phyloP scores from a whole-genome alignment of 1,140 invertebrate genomes.

The Neodiprion fabricii region DNA sequence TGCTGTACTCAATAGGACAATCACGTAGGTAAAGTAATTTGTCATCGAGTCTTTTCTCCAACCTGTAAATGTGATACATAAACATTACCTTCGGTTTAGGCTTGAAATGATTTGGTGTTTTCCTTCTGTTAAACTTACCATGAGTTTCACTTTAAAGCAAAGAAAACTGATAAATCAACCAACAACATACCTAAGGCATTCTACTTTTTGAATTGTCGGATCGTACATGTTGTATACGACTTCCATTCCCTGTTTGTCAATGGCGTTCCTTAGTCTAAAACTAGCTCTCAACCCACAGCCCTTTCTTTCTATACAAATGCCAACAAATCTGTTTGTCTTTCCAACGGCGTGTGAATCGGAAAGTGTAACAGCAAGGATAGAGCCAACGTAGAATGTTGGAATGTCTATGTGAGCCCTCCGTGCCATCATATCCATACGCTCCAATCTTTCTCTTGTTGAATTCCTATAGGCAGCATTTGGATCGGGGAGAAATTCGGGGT shows the following conservation, averaged over 20 bases:
- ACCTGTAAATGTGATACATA: slow-evolving; percentile 68
- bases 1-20: slow-evolving; percentile 91
- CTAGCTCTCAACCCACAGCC: slow-evolving; percentile 81
- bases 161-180: slow-evolving; percentile 3
- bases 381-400: slow-evolving; percentile 98
- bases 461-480: slow-evolving; percentile 82
- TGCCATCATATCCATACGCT: slow-evolving; percentile 91
- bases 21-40: slow-evolving; percentile 91
- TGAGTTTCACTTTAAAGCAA: slow-evolving; percentile 11
- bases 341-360: slow-evolving; percentile 86
- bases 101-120: slow-evolving; percentile 2
- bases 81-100: slow-evolving; percentile 16
- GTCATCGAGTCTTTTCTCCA: slow-evolving; percentile 95
- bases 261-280: slow-evolving; percentile 91
- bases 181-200: slow-evolving; percentile 60
- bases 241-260: slow-evolving; percentile 91
- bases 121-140: slow-evolving; percentile 8
- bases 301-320: slow-evolving; percentile 91
- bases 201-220: slow-evolving; percentile 88
- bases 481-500: slow-evolving; percentile 95
- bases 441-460: slow-evolving; percentile 83
- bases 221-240: slow-evolving; percentile 93
- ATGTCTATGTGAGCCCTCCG: slow-evolving; percentile 84
- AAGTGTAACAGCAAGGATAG: slow-evolving; percentile 89
- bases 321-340: slow-evolving; percentile 91